Evolutionary conservation across 2,113 vertebrate species (phyloP), one percentile per base, ranked within the genome.

Genomic region (Ciconia boyciana): DNA sequence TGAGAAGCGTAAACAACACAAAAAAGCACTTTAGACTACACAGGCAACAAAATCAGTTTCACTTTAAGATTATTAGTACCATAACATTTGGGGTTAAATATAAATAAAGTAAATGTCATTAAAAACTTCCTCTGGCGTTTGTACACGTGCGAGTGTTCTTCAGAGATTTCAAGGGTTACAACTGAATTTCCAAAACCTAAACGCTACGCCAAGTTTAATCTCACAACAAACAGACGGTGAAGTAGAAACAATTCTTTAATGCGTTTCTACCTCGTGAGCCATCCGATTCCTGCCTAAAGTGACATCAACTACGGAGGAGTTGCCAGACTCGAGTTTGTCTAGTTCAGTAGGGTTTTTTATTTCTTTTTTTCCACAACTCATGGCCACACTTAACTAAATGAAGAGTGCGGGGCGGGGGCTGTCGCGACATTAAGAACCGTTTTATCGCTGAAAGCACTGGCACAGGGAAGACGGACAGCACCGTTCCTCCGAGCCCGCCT

Each of bases 141-240:
- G 4, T 5, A 3, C 0, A 7, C 0, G 5, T 11, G 16, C 1
- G 4, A 77, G 49, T 0, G 55, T 6, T 65, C 39, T 46, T 36
- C 28, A 11, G 62, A 36, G 58, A 14, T 8, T 60, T 17, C 7
- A 10, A 11, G 15, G 6, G 32, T 34, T 43, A 41, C 57, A 66
- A 25, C 17, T 4, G 22, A 15, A 11, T 4, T 52, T 32, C 16
- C 77, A 57, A 69, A 65, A 39, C 5, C 29, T 8, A 36, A 68
- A 48, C 9, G 4, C 31, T 6, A 55, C 44, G 4, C 11, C 49
- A 44, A 76, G 8, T 31, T 54, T 14, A 65, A 52, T 3, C 17
- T 43, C 46, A 15, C 10, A 24, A 6, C 11, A 10, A 24, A 5
- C 10, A 11, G 65, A 26, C 3, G 1, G 26, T 5, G 26, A 89